Evolutionary conservation across 2,113 vertebrate species (phyloP), one percentile per base, ranked within the genome.

Genomic region (Dicaeum eximium): DNA sequence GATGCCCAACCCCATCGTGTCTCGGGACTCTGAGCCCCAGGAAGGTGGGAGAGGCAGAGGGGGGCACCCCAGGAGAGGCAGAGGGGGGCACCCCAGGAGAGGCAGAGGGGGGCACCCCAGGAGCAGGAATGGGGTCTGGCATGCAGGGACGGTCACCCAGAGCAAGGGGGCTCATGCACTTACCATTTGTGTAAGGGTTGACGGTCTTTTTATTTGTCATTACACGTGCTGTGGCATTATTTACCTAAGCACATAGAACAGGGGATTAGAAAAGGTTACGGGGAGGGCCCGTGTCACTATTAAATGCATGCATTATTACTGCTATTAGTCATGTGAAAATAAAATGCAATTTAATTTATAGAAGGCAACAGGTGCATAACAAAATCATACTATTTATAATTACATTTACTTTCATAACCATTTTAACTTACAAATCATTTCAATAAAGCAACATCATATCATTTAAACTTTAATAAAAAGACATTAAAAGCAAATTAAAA

Each of bases 181-280:
- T 97, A 99, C 99, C 99, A 37, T 99, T 99, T 96, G 99, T 99
- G 97, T 99, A 99, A 97, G 99, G 99, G 98, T 99, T 99, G 98
- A 99, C 98, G 2, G 99, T 98, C 98, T 99, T 99, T 98, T 99
- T 99, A 97, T 99, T 99, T 97, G 99, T 99, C 99, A 99, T 99
- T 93, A 99, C 99, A 72, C 99, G 98, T 95, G 99, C 99, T 96
- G 99, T 99, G 94, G 99, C 99, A 93, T 99, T 99, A 98, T 99
- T 99, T 97, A 99, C 99, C 99, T 99, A 98, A 80, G 97, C 97
- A 98, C 96, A 99, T 93, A 99, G 96, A 99, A 98, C 95, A 94
- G n/a, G 33, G 72, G 89, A 83, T 98, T 96, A 98, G 97, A 71
- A 81, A 35, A 65, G 66, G 86, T 65, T 88, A 92, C 21, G 21